These are phyloP conservation scores for Pleuronectes platessa DNA, from an alignment of 2,113 vertebrate genomes.

Conservation along the genomic window DNA sequence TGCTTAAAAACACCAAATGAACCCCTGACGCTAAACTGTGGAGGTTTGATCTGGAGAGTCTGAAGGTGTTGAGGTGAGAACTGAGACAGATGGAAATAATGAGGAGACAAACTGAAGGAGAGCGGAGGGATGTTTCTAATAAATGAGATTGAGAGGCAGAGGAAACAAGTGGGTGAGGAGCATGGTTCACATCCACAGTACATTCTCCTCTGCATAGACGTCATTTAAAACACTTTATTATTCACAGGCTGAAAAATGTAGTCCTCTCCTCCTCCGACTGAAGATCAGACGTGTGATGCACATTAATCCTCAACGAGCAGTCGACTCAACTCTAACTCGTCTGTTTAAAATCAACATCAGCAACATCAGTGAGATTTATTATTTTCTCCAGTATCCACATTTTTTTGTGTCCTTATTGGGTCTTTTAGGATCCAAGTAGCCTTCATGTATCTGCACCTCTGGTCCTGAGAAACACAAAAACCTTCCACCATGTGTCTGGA, in stretches of 20 bases:
- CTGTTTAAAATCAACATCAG: not conserved
- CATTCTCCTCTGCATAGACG: slow-evolving; percentile 3
- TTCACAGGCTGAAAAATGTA: not conserved
- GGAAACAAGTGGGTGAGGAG: slow-evolving; percentile 23
- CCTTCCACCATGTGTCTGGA: too few species aligned
- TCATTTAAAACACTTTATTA: slow-evolving; percentile 2
- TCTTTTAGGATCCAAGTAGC: too few species aligned
- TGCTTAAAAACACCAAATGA: not conserved
- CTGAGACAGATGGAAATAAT: slow-evolving; percentile 9
- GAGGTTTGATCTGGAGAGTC: not conserved
- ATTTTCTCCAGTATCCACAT: not conserved
- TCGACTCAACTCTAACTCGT: not conserved
- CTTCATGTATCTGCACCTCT: too few species aligned
- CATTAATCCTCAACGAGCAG: not conserved
- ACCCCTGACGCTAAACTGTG: not conserved
- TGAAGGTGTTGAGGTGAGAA: slow-evolving; percentile 11
- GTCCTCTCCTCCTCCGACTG: not conserved
- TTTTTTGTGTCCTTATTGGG: too few species aligned
- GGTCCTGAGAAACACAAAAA: too few species aligned
- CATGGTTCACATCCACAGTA: not conserved
- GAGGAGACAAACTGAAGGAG: not conserved
- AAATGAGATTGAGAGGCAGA: not conserved
- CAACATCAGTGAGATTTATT: not conserved
- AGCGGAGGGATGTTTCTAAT: slow-evolving; percentile 28
- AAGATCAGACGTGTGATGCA: not conserved